Evolutionary conservation across 1,140 invertebrate species (phyloP).

Genomic region (Wiebesia pumilae): DNA sequence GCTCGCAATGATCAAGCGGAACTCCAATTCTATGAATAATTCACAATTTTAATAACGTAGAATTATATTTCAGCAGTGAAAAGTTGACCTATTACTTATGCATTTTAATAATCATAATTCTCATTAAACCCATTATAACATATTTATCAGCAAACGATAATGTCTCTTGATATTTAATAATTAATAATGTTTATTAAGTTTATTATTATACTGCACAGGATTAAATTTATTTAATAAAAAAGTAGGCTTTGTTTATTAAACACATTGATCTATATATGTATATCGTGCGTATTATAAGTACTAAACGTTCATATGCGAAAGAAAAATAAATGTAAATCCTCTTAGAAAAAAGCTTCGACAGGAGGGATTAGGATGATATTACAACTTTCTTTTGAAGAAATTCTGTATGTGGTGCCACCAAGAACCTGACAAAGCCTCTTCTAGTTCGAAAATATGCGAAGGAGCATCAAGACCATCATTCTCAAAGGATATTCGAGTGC

Average conservation of each 20-base stretch:
- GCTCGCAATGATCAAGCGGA: neutral
- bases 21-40: neutral
- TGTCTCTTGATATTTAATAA: too few relatives aligned
- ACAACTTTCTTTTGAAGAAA: neutral
- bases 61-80: neutral
- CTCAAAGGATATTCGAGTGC: neutral
- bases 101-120: too few relatives aligned
- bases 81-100: too few relatives aligned
- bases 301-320: neutral
- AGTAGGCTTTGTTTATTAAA: neutral
- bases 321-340: conserved; percentile 10
- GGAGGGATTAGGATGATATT: neutral
- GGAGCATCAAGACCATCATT: neutral
- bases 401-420: neutral
- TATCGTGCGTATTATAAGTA: neutral
- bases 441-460: conserved; percentile 6
- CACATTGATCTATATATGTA: neutral
- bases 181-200: too few relatives aligned
- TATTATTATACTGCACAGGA: neutral
- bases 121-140: too few relatives aligned
- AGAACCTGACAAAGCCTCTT: neutral
- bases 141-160: too few relatives aligned
- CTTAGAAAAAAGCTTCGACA: neutral
- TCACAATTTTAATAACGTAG: neutral
- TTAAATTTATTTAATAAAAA: neutral